phyloP scores from a whole-genome alignment of 2,113 vertebrate species.

The Myrmecobius fasciatus region DNA sequence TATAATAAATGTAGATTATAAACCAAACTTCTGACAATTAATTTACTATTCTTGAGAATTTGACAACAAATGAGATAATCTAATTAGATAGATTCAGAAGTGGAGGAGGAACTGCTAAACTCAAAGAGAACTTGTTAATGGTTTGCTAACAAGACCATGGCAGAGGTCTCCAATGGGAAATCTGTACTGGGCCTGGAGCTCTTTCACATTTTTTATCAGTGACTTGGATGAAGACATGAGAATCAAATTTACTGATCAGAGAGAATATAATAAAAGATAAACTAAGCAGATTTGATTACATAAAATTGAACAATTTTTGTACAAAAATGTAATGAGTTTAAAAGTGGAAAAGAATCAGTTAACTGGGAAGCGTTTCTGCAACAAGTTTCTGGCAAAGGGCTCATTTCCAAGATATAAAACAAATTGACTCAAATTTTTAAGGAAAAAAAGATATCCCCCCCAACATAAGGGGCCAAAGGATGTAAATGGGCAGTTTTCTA shows the following conservation, averaged over 20 bases:
- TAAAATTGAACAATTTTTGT: neutral
- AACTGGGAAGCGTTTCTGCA: neutral
- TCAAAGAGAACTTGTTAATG: neutral
- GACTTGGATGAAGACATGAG: neutral
- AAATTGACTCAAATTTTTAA: neutral
- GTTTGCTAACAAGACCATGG: neutral
- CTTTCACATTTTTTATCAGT: neutral
- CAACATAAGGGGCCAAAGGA: neutral
- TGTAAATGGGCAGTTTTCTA: neutral
- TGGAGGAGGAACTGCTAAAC: neutral
- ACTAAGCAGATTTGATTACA: neutral
- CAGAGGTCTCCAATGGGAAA: neutral
- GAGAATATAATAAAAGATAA: neutral
- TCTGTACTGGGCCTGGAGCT: neutral
- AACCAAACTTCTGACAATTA: neutral
- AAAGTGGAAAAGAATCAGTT: neutral
- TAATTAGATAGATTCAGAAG: neutral
- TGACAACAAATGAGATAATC: neutral
- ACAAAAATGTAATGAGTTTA: neutral
- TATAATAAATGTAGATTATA: neutral
- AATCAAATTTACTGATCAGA: neutral
- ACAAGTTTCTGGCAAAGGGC: neutral
- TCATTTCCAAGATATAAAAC: neutral
- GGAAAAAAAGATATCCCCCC: neutral
- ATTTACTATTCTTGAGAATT: neutral